Conservation (phyloP, 2,113 vertebrate species). For the Asarcornis scutulata region DNA sequence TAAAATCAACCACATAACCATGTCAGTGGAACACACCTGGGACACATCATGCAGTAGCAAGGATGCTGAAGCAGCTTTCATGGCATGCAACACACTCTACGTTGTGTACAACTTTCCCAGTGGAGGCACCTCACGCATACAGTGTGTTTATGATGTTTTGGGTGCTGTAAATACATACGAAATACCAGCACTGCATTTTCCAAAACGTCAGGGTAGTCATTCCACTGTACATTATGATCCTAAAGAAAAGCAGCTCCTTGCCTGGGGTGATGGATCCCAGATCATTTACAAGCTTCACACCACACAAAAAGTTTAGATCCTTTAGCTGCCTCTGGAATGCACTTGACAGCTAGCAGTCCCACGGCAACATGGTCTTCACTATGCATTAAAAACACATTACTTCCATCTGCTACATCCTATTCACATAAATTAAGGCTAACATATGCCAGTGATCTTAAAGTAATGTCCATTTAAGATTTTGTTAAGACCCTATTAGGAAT, state of each 20-base stretch:
- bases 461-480: background rate
- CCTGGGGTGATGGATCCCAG: slow-evolving; percentile 95
- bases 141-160: slow-evolving; percentile 89
- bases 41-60: slow-evolving; percentile 86
- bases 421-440: background rate
- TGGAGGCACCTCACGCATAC: slow-evolving; percentile 85
- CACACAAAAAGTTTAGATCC: slow-evolving; percentile 64
- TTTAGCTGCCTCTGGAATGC: background rate
- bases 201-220: slow-evolving; percentile 86
- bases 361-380: background rate
- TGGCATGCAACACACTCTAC: slow-evolving; percentile 89
- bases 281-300: slow-evolving; percentile 89
- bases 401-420: background rate
- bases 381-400: background rate
- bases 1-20: slow-evolving; percentile 81
- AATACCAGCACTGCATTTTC: slow-evolving; percentile 84
- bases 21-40: slow-evolving; percentile 88
- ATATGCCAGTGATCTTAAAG: background rate
- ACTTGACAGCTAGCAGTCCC: background rate
- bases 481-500: background rate
- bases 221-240: slow-evolving; percentile 89
- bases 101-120: slow-evolving; percentile 87
- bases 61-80: slow-evolving; percentile 89
- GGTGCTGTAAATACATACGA: slow-evolving; percentile 70
- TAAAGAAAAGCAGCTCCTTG: slow-evolving; percentile 88